Conservation (phyloP, 2,888 invertebrate genomes). For the Nymphalis polychloros region DNA sequence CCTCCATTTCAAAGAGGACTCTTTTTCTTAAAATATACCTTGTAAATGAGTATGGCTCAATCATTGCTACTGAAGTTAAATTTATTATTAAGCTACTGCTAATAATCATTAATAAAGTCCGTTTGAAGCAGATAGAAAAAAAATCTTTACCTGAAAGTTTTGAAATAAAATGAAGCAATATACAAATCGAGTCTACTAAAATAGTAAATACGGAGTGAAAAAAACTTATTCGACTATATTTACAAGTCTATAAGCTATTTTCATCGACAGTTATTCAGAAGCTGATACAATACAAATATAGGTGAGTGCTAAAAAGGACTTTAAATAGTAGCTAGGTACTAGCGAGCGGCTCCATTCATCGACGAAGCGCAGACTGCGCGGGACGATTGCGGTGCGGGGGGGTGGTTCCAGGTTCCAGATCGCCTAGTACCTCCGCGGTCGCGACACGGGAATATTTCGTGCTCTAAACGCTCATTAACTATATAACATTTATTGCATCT, state of each 20-base stretch:
- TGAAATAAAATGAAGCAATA: too few species aligned
- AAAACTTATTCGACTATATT: constrained; percentile 46
- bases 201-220: not conserved
- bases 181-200: too few species aligned
- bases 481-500: constrained; percentile 1
- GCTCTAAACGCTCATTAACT: constrained; percentile 15
- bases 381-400: constrained; percentile 48
- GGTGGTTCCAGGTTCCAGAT: constrained; percentile 53
- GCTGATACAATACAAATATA: constrained; percentile 65
- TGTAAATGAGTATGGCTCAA: too few species aligned
- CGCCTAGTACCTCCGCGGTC: constrained; percentile 62
- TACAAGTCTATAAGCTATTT: constrained; percentile 56
- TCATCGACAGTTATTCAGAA: constrained; percentile 66
- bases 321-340: constrained; percentile 54
- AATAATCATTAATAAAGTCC: too few species aligned
- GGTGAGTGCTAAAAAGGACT: constrained; percentile 59
- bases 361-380: constrained; percentile 71
- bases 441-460: constrained; percentile 48
- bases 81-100: too few species aligned
- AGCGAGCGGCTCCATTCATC: constrained; percentile 70
- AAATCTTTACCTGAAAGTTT: too few species aligned
- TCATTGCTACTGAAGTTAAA: too few species aligned
- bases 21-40: too few species aligned
- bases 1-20: too few species aligned
- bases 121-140: too few species aligned